Conservation (phyloP, 2,113 vertebrate genomes). For the Pygoscelis antarcticus region DNA sequence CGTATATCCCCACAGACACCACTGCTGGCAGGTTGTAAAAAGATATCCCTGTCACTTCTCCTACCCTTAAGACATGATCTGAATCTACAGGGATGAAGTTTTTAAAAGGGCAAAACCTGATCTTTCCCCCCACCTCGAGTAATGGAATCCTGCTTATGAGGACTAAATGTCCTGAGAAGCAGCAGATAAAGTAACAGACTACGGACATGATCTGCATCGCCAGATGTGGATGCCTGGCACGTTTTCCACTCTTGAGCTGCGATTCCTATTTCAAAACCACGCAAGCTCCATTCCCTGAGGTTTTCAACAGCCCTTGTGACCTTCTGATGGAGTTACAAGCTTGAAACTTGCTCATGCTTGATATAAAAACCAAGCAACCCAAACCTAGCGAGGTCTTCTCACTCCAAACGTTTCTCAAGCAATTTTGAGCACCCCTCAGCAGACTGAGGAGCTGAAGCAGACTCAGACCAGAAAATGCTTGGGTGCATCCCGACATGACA, state of each 20-base stretch:
- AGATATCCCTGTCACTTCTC: neutral
- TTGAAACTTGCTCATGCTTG: neutral
- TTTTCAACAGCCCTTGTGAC: neutral
- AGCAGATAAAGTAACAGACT: conserved; percentile 7
- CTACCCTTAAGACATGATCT: neutral
- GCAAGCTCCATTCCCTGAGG: neutral
- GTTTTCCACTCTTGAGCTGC: neutral
- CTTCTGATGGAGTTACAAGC: neutral
- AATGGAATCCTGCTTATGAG: neutral
- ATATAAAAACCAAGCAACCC: neutral
- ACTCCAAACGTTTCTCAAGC: neutral
- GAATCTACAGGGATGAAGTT: neutral
- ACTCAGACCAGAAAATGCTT: too few species aligned
- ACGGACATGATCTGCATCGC: neutral
- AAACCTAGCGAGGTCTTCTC: neutral
- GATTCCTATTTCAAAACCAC: neutral
- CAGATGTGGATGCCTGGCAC: conserved; percentile 15
- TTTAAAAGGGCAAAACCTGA: neutral
- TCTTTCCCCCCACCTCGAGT: neutral
- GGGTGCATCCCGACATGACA: neutral
- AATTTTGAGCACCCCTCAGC: too few species aligned
- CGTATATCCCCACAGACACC: neutral
- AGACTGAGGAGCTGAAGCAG: too few species aligned
- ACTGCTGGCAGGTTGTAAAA: neutral
- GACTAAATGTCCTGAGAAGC: conserved; percentile 6